Base-by-base conservation (phyloP, 1,140 invertebrate species). In the Parapsyche elsis region DNA sequence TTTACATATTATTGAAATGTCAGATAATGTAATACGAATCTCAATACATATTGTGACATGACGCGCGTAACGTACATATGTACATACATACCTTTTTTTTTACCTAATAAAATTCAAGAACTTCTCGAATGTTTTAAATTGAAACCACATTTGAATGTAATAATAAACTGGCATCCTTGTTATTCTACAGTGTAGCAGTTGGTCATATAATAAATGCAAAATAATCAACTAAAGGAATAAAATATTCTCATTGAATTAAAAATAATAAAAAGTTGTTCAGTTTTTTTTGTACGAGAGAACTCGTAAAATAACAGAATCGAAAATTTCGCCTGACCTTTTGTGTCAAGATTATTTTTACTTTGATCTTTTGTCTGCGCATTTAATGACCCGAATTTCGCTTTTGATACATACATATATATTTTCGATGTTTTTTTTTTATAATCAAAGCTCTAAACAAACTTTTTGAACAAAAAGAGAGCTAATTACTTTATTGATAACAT, bases 261-360 rank as follows among this genome's bases (percentile, higher is more conserved):
- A 53, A 53, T 53, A 53, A 53, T 5, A 14, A 53, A 53, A 53
- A 16, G 49, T 10, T 16, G 19, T 67, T 12, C 61, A 12, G 30
- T n/a, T n/a, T n/a, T n/a, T n/a, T n/a, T 61, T 16, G 16, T 16
- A 21, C 1, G 19, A 16, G 14, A 73, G n/a, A 24, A n/a, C 16
- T n/a, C n/a, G 16, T 1, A 12, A 73, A 49, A 73, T 46, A 73
- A 73, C 38, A 46, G 38, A 46, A 73, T 73, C 19, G 7, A 46
- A 74, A 57, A 30, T 46, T 75, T 14, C 23, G 53, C 53, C 19
- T 75, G 73, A 57, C 46, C 73, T 75, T 26, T 75, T 57, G 73
- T 49, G 45, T 75, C 45, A 57, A 57, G 16, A 49, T 75, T 57
- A 49, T 75, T 75, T 75, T 75, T 57, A 21, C 45, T 75, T 75